Conservation (phyloP, 2,797 vertebrate species). For the Orientallactaga sibirica region DNA sequence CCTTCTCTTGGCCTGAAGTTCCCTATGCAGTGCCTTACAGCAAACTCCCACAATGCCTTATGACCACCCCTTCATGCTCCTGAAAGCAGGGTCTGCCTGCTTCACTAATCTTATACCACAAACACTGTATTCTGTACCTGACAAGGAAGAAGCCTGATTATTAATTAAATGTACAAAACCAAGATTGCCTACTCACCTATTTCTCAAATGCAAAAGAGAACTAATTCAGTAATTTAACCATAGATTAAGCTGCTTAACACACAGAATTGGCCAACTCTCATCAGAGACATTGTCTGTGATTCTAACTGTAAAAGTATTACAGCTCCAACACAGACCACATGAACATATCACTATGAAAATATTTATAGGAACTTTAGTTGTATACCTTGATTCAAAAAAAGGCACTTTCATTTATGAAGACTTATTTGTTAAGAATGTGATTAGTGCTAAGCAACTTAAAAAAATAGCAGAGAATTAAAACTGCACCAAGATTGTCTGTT, state of each 20-base stretch:
- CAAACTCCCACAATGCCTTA: rapidly evolving
- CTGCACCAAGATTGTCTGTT: conserved; percentile 22
- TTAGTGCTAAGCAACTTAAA: conserved; percentile 36
- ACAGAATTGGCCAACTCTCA: background rate
- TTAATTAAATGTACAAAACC: background rate
- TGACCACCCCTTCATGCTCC: background rate
- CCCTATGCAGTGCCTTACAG: background rate
- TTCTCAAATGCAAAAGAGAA: background rate
- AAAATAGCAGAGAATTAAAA: conserved; percentile 19
- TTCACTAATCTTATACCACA: background rate
- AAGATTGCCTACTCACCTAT: background rate
- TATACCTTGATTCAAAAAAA: conserved; percentile 43
- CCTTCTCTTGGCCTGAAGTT: background rate
- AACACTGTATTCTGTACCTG: background rate
- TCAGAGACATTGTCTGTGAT: background rate
- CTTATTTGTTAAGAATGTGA: background rate
- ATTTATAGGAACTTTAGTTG: background rate
- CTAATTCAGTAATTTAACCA: background rate
- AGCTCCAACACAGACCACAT: background rate
- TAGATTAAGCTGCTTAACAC: background rate
- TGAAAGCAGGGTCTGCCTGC: background rate
- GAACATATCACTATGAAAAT: background rate
- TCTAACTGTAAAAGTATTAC: background rate
- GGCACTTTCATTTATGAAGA: conserved; percentile 65
- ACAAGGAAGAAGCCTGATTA: background rate